These are phyloP conservation scores for Sesamia nonagrioides DNA, from an alignment of 1,140 invertebrate species.

Conservation along the genomic window DNA sequence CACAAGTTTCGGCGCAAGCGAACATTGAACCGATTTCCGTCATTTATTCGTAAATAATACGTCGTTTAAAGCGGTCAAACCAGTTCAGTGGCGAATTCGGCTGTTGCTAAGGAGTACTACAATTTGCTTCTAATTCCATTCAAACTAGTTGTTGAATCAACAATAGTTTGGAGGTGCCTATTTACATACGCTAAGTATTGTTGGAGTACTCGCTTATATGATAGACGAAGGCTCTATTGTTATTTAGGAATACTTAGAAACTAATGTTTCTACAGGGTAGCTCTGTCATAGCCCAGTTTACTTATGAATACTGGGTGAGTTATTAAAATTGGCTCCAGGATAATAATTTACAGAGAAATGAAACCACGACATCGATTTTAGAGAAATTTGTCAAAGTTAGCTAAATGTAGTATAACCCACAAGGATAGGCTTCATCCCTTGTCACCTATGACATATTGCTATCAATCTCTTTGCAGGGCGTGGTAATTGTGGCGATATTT, in stretches of 20 bases:
- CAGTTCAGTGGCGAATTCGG: slow-evolving; percentile 7
- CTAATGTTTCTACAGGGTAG: neutral
- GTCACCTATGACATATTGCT: neutral
- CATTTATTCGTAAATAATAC: slow-evolving; percentile 24
- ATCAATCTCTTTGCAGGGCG: neutral
- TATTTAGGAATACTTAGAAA: neutral
- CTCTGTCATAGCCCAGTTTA: neutral
- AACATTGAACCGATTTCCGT: slow-evolving; percentile 22
- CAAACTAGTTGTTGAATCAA: slow-evolving; percentile 10
- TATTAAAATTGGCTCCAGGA: no score
- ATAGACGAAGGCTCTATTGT: neutral
- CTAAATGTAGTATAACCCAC: no score
- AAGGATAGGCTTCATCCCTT: no score
- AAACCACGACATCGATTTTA: no score
- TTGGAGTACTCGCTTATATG: neutral
- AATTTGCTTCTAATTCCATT: slow-evolving; percentile 1
- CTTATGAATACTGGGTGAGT: no score
- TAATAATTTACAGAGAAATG: no score
- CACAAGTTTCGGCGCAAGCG: neutral
- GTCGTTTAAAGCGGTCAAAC: slow-evolving; percentile 1
- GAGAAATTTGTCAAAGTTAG: no score
- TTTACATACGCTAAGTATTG: neutral
- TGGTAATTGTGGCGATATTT: neutral
- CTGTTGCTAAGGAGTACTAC: neutral
- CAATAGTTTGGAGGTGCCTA: slow-evolving; percentile 3